These are phyloP conservation scores for Mythimna vitellina DNA, from an alignment of 2,888 invertebrate genomes.

Conservation along the genomic window DNA sequence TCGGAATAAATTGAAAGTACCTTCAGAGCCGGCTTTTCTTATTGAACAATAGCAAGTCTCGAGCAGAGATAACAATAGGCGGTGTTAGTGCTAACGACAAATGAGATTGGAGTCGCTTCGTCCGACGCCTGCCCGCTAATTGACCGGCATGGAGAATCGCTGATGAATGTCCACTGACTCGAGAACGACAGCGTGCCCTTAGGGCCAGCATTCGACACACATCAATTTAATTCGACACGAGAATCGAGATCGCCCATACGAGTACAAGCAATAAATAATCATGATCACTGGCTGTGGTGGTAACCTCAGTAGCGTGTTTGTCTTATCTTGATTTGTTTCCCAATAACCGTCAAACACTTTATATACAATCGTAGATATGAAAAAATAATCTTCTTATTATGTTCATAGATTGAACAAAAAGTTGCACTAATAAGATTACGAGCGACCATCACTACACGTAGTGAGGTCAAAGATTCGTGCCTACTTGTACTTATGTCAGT, in stretches of 20 bases:
- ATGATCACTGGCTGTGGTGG: slow-evolving; percentile 11
- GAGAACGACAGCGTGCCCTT: slow-evolving; percentile 72
- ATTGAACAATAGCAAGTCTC: slow-evolving; percentile 71
- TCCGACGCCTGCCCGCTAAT: slow-evolving; percentile 78
- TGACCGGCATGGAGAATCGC: slow-evolving; percentile 84
- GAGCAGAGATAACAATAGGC: slow-evolving; percentile 72
- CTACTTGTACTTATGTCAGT: slow-evolving; percentile 44
- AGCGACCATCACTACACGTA: slow-evolving; percentile 22
- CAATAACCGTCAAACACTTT: slow-evolving; percentile 8
- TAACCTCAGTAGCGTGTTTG: slow-evolving; percentile 17
- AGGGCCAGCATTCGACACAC: slow-evolving; percentile 79
- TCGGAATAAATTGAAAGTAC: slow-evolving; percentile 59
- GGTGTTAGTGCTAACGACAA: slow-evolving; percentile 72
- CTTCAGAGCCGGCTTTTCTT: slow-evolving; percentile 57
- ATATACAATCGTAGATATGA: slow-evolving; percentile 5
- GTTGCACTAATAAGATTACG: slow-evolving; percentile 55
- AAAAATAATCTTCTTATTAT: slow-evolving; percentile 3
- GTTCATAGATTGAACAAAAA: slow-evolving; percentile 38
- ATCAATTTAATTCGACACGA: slow-evolving; percentile 76
- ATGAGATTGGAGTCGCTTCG: slow-evolving; percentile 73
- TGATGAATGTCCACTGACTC: slow-evolving; percentile 81
- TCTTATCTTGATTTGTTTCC: slow-evolving; percentile 40
- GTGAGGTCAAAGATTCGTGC: slow-evolving; percentile 54
- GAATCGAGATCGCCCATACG: slow-evolving; percentile 72
- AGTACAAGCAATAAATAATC: slow-evolving; percentile 47